These are phyloP conservation scores for Barnardius zonarius DNA, from an alignment of 2,113 vertebrate species.

Conservation along the genomic window DNA sequence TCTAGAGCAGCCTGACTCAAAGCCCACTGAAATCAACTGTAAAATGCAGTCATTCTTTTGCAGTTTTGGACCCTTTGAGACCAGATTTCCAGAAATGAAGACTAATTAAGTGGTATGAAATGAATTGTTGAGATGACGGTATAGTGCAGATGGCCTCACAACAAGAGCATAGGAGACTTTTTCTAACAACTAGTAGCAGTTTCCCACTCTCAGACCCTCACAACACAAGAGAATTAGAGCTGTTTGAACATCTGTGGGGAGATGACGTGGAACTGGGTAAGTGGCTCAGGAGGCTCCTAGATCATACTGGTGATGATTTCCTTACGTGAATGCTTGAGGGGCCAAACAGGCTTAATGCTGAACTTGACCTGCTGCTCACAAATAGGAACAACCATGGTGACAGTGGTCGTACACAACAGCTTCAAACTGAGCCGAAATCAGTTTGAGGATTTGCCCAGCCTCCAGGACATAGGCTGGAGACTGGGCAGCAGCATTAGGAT, in stretches of 20 bases:
- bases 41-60: not conserved
- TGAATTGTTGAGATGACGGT: not conserved
- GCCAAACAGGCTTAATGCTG: not conserved
- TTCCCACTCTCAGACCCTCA: not conserved
- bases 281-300: not conserved
- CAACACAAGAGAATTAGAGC: not conserved
- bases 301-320: not conserved
- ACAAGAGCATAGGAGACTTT: not conserved
- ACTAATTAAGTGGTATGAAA: not conserved
- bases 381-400: not conserved
- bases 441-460: not conserved
- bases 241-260: not conserved
- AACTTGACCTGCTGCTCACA: not conserved
- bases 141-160: fast-evolving
- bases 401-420: not conserved
- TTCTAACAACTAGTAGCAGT: not conserved
- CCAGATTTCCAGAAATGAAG: not conserved
- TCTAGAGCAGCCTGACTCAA: not conserved
- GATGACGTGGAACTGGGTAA: fast-evolving
- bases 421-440: not conserved
- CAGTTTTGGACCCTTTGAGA: not conserved
- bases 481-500: not conserved
- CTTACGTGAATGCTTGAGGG: not conserved
- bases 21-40: not conserved
- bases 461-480: not conserved